Percentiles rank a stretch among this genome's conserved stretches.
Evolutionary conservation across 1,140 invertebrate species (phyloP).

Genomic region (Rhizoglyphus robini): DNA sequence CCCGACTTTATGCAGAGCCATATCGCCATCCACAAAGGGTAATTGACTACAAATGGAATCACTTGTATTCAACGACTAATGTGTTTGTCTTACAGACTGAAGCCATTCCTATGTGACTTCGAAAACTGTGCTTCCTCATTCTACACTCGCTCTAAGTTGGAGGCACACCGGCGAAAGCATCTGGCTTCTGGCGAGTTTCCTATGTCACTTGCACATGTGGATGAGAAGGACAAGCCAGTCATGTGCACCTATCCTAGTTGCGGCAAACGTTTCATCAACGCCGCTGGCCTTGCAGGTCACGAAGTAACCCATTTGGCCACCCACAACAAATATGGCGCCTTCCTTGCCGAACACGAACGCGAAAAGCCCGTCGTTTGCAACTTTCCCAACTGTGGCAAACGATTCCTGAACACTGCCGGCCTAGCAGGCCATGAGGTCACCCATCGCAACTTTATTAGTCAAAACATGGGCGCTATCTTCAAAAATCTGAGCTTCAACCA

Average conservation of each 20-base stretch:
- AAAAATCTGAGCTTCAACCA: conserved; percentile 16
- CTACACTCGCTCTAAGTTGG: conserved; percentile 12
- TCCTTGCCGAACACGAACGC: conserved; percentile 10
- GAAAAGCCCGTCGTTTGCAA: conserved; percentile 14
- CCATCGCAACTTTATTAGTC: conserved; percentile 16
- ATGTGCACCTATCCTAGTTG: conserved; percentile 11
- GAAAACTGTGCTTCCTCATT: conserved; percentile 17
- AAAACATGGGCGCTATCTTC: conserved; percentile 15
- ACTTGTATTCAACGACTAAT: neutral
- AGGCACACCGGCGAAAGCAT: conserved; percentile 12
- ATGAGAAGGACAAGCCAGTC: conserved; percentile 9
- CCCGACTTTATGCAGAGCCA: conserved; percentile 16
- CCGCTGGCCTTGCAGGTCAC: conserved; percentile 3
- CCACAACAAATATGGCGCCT: conserved; percentile 14
- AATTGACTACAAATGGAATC: neutral
- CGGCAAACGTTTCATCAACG: conserved; percentile 16
- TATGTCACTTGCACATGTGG: conserved; percentile 9
- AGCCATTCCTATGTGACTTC: conserved; percentile 12
- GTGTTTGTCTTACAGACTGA: neutral
- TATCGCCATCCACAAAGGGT: conserved; percentile 13
- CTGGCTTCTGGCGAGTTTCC: conserved; percentile 12
- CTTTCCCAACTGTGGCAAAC: conserved; percentile 17
- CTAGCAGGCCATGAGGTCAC: conserved; percentile 4
- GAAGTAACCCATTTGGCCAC: conserved; percentile 13
- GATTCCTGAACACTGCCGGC: conserved; percentile 8